Conservation (phyloP, 2,797 vertebrate species). For the Melanotaenia maccullochi region DNA sequence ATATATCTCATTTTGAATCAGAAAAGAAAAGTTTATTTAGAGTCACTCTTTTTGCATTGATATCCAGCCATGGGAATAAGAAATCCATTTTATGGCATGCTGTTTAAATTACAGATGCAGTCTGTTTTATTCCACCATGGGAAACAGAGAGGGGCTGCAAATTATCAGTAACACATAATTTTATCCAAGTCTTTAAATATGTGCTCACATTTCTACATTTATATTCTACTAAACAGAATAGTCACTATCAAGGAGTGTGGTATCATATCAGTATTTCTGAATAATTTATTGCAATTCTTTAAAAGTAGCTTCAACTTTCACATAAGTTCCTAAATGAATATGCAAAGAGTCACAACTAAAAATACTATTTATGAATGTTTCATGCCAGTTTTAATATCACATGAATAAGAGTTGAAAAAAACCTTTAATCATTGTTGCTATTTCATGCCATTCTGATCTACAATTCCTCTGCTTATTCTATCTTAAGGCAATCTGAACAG, state of each 20-base stretch:
- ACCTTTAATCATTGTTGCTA: conserved; percentile 39
- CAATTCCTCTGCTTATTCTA: conserved; percentile 28
- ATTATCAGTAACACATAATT: conserved; percentile 1
- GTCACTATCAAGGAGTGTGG: not conserved
- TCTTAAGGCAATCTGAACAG: conserved; percentile 53
- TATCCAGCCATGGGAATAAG: not conserved
- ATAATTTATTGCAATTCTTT: conserved; percentile 10
- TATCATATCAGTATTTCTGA: conserved; percentile 7
- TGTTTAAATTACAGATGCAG: not conserved
- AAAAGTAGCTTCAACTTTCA: not conserved
- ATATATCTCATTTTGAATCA: conserved; percentile 3
- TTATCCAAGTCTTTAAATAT: not conserved
- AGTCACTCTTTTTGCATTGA: conserved; percentile 7
- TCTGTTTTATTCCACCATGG: not conserved
- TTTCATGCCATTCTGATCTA: conserved; percentile 36
- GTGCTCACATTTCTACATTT: not conserved
- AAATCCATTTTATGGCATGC: not conserved
- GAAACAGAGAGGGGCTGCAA: not conserved
- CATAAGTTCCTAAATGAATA: conserved; percentile 27
- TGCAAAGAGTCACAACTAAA: conserved; percentile 24
- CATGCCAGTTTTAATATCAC: conserved; percentile 46
- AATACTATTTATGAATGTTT: conserved; percentile 58
- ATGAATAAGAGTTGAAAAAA: conserved; percentile 19
- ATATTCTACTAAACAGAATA: conserved; percentile 1
- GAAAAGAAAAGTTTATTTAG: conserved; percentile 5